Base-by-base conservation (phyloP, 2,888 invertebrate species). In the Hirtodrosophila histrioides region DNA sequence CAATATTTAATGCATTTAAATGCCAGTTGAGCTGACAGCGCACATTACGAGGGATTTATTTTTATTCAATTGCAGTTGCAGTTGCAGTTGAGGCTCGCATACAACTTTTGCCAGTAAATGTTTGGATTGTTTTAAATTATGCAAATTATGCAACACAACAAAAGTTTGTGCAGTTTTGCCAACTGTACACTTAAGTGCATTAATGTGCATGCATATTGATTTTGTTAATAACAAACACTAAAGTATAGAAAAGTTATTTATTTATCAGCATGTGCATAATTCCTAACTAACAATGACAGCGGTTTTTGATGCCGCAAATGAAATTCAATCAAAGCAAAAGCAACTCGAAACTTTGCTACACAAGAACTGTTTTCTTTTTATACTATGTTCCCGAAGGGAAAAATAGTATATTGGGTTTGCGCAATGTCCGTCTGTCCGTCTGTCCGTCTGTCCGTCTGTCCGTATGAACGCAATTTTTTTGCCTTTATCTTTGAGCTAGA, bases 1-100 rank as follows among this genome's bases (percentile, higher is more conserved):
- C 39, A 68, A 65, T 78, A 75, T 74, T 75, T 75, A 82, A 83
- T 80, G 72, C 69, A 49, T 64, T 83, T 82, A 83, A 83, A 82
- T 75, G 72, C 62, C 86, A 69, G 69, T 86, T 70, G 56, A 80
- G 72, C 77, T 66, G 80, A 69, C 60, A 67, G 66, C 46, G 44
- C 44, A 60, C 68, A 76, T 75, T 66, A 66, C 61, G 60, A 9
- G 10, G 55, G 66, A 67, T 75, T 84, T 75, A 77, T 67, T 64
- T 75, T 65, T 58, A 83, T 79, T 77, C 63, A 70, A 79, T 62
- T 62, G 36, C 54, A 44, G 33, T 41, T 62, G 36, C 54, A 44
- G 33, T 41, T 50, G 31, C 40, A 54, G 17, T 56, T 39, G 10
- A 24, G 56, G 9, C 23, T 50, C 37, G 29, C 29, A 35, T 51